A percentile compares a stretch with the other conserved stretches of the same genome.
phyloP scores from a whole-genome alignment of 2,113 vertebrate genomes.

The Osmerus mordax region DNA sequence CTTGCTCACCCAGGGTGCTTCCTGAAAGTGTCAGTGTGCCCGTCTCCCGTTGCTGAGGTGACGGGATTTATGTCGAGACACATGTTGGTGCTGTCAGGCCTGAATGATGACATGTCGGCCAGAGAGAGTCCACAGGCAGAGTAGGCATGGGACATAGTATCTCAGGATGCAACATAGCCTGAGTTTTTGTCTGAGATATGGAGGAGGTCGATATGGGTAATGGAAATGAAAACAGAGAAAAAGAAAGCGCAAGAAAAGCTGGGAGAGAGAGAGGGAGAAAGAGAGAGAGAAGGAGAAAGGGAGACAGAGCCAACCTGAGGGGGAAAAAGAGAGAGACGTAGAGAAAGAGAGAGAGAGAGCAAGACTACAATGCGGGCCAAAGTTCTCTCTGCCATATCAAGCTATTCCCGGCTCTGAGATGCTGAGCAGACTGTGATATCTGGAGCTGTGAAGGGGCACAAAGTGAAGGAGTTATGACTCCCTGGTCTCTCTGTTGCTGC shows the following conservation, averaged over 20 bases:
- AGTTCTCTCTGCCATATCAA: conserved; percentile 43
- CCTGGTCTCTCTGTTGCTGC: conserved; percentile 4
- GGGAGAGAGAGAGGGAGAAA: not conserved
- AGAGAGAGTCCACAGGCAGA: conserved; percentile 5
- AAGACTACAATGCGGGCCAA: conserved; percentile 13
- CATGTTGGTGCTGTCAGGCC: conserved; percentile 54
- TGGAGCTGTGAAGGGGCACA: conserved; percentile 36
- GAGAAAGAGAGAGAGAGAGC: conserved; percentile 30
- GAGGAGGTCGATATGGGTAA: too few species aligned
- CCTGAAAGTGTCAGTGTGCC: conserved; percentile 54
- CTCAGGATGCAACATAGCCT: conserved; percentile 22
- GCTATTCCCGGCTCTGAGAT: conserved; percentile 26
- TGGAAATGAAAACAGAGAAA: too few species aligned
- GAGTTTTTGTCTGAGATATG: too few species aligned
- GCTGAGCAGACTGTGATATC: conserved; percentile 49
- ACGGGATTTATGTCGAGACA: conserved; percentile 67
- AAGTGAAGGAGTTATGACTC: too few species aligned
- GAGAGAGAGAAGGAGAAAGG: not conserved
- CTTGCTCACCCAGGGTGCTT: conserved; percentile 54
- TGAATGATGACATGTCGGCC: conserved; percentile 39
- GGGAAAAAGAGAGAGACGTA: not conserved
- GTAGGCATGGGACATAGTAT: conserved; percentile 28
- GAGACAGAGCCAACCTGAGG: not conserved
- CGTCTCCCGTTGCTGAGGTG: conserved; percentile 41
- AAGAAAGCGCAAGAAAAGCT: not conserved